Percentiles rank a stretch among this genome's conserved stretches.
Conservation (phyloP, 2,797 vertebrate species). For the Aeoliscus strigatus region DNA sequence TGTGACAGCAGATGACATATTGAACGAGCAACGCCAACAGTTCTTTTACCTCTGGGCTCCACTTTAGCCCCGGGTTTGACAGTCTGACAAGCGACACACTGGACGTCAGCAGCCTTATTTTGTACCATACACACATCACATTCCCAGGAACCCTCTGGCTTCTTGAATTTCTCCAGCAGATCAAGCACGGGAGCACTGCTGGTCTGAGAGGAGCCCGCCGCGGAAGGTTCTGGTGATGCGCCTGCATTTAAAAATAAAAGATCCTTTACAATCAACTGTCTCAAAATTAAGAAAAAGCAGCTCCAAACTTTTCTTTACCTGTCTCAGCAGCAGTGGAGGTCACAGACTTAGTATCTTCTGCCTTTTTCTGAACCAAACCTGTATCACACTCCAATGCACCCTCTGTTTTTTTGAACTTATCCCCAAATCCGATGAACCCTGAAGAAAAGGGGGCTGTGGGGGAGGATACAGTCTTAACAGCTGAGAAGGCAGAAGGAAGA, state of each 20-base stretch:
- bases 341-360: conserved; percentile 85
- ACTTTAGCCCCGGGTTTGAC: conserved; percentile 81
- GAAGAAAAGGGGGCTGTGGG: conserved; percentile 65
- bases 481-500: conserved; percentile 70
- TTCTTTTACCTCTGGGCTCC: conserved; percentile 82
- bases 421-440: conserved; percentile 81
- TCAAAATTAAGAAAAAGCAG: too few species aligned
- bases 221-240: conserved; percentile 24
- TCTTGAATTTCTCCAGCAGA: conserved; percentile 88
- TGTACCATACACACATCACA: conserved; percentile 83
- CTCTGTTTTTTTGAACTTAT: conserved; percentile 88
- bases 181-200: conserved; percentile 69
- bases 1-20: not conserved
- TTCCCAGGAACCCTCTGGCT: conserved; percentile 87
- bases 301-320: conserved; percentile 75
- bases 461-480: conserved; percentile 60
- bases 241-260: conserved; percentile 38
- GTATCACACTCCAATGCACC: conserved; percentile 88
- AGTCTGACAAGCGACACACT: conserved; percentile 82
- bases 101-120: conserved; percentile 79
- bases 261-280: too few species aligned
- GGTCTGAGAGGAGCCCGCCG: conserved; percentile 43
- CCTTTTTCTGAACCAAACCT: conserved; percentile 87
- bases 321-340: conserved; percentile 85
- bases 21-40: too few species aligned